Base-by-base conservation (phyloP, 2,113 vertebrate species). In the Solenodon paradoxus region DNA sequence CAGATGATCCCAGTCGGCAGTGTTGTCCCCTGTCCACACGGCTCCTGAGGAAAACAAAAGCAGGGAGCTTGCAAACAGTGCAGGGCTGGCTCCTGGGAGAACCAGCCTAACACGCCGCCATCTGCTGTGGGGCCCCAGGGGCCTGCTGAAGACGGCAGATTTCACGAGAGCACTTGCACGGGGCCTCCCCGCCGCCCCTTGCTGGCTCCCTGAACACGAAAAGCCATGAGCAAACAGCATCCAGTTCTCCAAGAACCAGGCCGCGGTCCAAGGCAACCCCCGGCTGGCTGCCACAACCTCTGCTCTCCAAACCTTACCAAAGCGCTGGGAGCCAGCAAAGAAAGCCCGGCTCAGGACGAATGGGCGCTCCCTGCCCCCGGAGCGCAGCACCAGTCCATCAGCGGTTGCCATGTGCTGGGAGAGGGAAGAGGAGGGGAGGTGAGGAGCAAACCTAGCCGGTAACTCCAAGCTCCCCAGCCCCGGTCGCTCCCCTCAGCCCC, bases 271-370 rank as follows among this genome's bases (percentile, higher is more conserved):
- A 0, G 1, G 42, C 17, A 66, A 49, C n/a, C 66, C n/a, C 13
- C 4, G 19, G 32, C 71, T 30, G 30, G 45, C 47, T 66, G 68
- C 15, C 49, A 64, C 11, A 68, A 4, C 9, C 32, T 42, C 45
- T 64, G 32, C 51, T 53, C 42, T 79, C 47, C 17, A 47, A 42
- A 16, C 81, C 96, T 92, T 78, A 99, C 99, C 99, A 1, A 98
- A 99, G 78, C 99, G 99, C 97, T 99, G 99, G 24, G 99, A 99
- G n/a, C 99, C 99, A 32, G 99, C 99, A 8, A 99, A 99, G 97
- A 99, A 98, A 17, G 98, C 99, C 83, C 99, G 98, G 71, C 98
- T 98, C 75, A 99, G 98, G 84, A 99, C 99, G 74, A 99, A 99
- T 0, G 99, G 99, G 4, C 99, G 98, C 92, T 99, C 99, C 8